Base-by-base conservation (phyloP, 2,113 vertebrate species). In the Charadrius vociferus region DNA sequence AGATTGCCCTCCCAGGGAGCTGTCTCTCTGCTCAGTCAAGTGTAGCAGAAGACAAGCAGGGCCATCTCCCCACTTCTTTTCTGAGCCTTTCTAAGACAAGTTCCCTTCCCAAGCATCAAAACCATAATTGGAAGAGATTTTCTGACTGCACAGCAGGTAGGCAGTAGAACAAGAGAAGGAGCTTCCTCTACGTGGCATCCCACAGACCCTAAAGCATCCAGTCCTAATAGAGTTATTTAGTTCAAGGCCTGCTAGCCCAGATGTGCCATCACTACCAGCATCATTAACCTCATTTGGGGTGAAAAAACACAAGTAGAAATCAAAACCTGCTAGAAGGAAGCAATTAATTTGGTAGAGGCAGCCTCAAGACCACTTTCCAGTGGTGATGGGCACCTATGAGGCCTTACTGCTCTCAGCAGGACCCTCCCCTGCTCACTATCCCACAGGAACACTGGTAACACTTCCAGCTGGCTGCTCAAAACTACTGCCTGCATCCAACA, bases 211-310 rank as follows among this genome's bases (percentile, higher is more conserved):
- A 74, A 92, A 86, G 24, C 50, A 74, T 79, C 53, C 75, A 86
- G 29, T 73, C 62, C 73, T 89, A 82, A 97, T 59, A 95, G 81
- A 97, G 86, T 82, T 95, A 97, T 85, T 93, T 95, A 83, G 65
- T 94, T 93, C 94, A 81, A 93, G 65, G 68, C 94, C 59, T 90
- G 70, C 58, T 90, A 93, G 84, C 68, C 90, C 88, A 97, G 86
- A 95, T 88, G 88, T 74, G 83, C 83, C 59, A 71, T 79, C 56
- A 47, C 86, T 68, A 61, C 62, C 81, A 91, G 91, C 84, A 93
- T 88, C 87, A 87, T 95, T 95, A 96, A 93, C 89, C 93, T 91
- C 91, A 95, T 90, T 43, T 70, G 74, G 55, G 50, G 52, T 53
- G 70, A 95, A 93, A 86, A 36, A 73, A 96, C 68, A 61, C n/a